These are phyloP conservation scores for Sesia bembeciformis DNA, from an alignment of 2,888 invertebrate genomes.

Conservation along the genomic window DNA sequence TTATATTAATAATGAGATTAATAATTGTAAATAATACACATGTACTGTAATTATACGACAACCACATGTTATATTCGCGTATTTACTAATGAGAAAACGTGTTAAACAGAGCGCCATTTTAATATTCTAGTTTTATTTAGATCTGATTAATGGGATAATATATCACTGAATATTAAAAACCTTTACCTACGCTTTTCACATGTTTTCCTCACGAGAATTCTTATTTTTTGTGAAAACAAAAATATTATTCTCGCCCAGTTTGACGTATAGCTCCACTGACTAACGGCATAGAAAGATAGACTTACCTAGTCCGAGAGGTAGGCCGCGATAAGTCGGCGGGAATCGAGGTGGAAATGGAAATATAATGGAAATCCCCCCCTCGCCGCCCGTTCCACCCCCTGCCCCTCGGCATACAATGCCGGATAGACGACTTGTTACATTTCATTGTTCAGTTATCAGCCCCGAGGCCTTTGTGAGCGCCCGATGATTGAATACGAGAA, in stretches of 20 bases:
- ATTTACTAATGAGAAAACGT: background rate
- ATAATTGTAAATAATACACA: background rate
- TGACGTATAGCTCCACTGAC: conserved; percentile 52
- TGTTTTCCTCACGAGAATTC: background rate
- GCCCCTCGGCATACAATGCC: conserved; percentile 53
- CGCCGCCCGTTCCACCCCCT: conserved; percentile 18
- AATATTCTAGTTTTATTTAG: background rate
- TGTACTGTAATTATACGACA: background rate
- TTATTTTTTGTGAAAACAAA: conserved; percentile 15
- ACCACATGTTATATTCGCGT: background rate
- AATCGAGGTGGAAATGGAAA: conserved; percentile 75
- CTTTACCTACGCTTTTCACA: background rate
- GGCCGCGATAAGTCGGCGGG: conserved; percentile 66
- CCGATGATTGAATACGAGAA: conserved; percentile 73
- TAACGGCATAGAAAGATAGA: conserved; percentile 72
- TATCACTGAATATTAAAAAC: background rate
- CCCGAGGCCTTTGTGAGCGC: conserved; percentile 63
- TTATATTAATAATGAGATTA: conserved; percentile 6
- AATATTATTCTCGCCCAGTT: conserved; percentile 28
- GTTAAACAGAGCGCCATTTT: background rate
- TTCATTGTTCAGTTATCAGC: conserved; percentile 74
- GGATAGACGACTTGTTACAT: conserved; percentile 74
- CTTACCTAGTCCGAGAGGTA: conserved; percentile 66
- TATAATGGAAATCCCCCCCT: conserved; percentile 60
- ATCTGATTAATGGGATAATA: background rate